Conservation (phyloP, 2,888 invertebrate species). For the Luperina nickerlii region DNA sequence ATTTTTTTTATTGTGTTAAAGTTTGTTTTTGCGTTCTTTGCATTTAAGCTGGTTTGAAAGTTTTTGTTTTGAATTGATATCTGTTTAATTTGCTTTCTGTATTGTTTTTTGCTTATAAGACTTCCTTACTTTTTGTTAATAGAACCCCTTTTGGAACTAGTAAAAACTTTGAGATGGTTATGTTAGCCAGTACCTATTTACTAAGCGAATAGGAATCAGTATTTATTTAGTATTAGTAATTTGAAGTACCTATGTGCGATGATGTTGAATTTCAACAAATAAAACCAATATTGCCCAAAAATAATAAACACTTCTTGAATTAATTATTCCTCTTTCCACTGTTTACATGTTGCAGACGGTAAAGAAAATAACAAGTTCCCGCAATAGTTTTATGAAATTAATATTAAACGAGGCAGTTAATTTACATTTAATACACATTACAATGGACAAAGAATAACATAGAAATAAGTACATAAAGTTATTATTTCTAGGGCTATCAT, state of each 20-base stretch:
- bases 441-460: background rate
- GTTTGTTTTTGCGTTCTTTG: conserved; percentile 39
- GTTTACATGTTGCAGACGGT: background rate
- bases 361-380: background rate
- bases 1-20: conserved; percentile 14
- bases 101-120: background rate
- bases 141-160: background rate
- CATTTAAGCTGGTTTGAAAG: background rate
- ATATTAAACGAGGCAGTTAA: no score
- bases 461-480: background rate
- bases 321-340: background rate
- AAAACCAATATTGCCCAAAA: background rate
- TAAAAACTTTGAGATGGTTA: background rate
- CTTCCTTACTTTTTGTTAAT: background rate
- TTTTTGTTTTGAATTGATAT: background rate
- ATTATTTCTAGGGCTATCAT: background rate
- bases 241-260: background rate
- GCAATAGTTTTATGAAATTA: background rate
- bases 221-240: background rate
- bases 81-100: background rate
- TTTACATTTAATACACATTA: no score
- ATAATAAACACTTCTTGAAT: background rate
- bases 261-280: no score
- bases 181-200: background rate
- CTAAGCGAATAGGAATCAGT: background rate